Conservation (phyloP, 1,140 invertebrate species). For the Zaprionus ghesquierei region DNA sequence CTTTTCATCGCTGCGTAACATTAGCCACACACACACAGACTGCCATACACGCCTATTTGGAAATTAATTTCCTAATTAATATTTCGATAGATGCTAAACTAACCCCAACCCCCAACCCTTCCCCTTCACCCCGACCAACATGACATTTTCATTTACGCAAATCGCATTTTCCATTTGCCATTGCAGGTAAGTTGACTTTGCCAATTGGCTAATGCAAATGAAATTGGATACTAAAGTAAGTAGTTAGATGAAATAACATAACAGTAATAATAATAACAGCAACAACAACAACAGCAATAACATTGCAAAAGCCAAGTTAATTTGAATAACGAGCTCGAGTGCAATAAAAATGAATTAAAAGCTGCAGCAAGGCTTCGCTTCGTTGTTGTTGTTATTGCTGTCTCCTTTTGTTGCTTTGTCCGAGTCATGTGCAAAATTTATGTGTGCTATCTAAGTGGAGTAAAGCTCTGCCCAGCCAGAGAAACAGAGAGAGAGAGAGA, state of each 20-base stretch:
- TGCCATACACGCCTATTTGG: background rate
- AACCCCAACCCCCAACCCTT: background rate
- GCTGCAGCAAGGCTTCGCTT: background rate
- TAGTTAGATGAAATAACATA: background rate
- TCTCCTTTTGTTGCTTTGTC: constrained; percentile 23
- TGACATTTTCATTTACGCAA: background rate
- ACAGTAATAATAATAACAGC: background rate
- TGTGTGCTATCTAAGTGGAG: constrained; percentile 37
- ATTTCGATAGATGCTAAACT: constrained; percentile 7
- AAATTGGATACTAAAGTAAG: constrained; percentile 13
- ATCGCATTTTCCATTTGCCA: background rate
- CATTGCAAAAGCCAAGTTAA: background rate
- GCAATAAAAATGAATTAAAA: background rate
- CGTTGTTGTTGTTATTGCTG: background rate
- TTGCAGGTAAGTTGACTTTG: constrained; percentile 29
- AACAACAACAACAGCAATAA: background rate
- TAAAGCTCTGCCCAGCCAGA: background rate
- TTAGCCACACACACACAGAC: background rate
- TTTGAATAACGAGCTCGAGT: background rate
- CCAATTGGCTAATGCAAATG: constrained; percentile 6
- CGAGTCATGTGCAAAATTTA: constrained; percentile 63
- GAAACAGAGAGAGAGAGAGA: too few relatives aligned
- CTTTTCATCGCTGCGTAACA: constrained; percentile 29
- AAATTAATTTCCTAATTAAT: constrained; percentile 30
- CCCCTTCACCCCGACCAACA: background rate